Base-by-base conservation (phyloP, 1,140 invertebrate genomes). In the Drosophila grimshawi region DNA sequence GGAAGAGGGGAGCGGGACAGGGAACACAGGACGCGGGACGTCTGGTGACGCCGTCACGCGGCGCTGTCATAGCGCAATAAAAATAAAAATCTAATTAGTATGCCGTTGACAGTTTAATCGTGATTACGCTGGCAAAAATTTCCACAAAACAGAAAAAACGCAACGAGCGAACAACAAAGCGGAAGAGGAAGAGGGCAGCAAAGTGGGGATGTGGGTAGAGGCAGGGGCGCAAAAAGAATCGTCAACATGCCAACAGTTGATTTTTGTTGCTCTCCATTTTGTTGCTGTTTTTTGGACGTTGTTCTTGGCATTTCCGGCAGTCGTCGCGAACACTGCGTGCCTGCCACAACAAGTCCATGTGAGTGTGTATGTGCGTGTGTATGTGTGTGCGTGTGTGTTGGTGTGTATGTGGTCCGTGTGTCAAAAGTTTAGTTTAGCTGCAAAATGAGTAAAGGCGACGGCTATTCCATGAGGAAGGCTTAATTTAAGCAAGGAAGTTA, bases 11-110 rank as follows among this genome's bases (percentile, higher is more conserved):
- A 10, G 41, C 27, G 53, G 29, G 39, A 10, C 45, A 30, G 8
- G 19, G 49, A 55, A 43, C 6, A 37, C 19, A 29, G 55, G 56
- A 46, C 39, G 43, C 29, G 41, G 65, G 57, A 46, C 49, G 61
- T 53, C 56, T 59, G 67, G 85, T 74, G 85, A 73, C 74, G 86
- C 70, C 85, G 80, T 88, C 83, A 88, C 74, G 80, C 80, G 85
- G 80, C 74, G 85, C 82, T 88, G 85, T 88, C 85, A 88, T 88
- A 81, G 85, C 85, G 85, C 78, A 88, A 88, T 88, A 88, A 88
- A 90, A 90, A 90, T 90, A 90, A 90, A 90, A 90, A 90, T 90
- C 86, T 90, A 90, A 90, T 90, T 90, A 90, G 86, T 90, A 90
- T 90, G 88, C 86, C 86, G 86, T 90, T 90, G 86, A 90, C 86